Evolutionary conservation across 2,113 vertebrate species (phyloP), one percentile per base, ranked within the genome.

Genomic region (Murina feae): DNA sequence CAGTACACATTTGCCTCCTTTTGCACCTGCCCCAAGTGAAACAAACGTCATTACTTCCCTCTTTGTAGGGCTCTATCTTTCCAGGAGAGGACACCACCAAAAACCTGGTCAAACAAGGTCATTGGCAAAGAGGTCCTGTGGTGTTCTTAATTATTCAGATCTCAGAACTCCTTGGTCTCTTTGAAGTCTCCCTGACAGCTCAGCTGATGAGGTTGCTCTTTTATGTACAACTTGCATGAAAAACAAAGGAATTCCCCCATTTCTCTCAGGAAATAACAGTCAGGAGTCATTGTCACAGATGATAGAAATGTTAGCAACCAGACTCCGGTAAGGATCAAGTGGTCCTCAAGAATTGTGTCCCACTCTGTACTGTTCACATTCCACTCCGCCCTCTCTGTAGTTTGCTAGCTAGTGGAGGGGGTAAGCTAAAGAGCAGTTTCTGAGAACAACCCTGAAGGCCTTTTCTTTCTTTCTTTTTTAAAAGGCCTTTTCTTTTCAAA

Each of bases 191-290:
- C 63, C 32, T 69, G 32, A 51, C 35, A 53, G 16, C 51, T 83
- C 63, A 79, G 71, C 76, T 79, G 72, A 81, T 82, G 42, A 93
- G 42, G 44, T 13, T 49, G 25, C 51, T 83, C 13, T 28, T 44
- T 74, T 72, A 53, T 60, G 7, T 30, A 72, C 28, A 63, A 51
- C 37, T 79, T 90, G 13, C 12, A 8, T 44, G 53, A 69, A 80
- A 84, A 84, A 55, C 51, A 76, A 83, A 89, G 66, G 65, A 65
- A 75, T 58, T 89, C 76, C 95, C 93, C 80, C 66, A 88, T 97
- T 97, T 97, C 95, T 97, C 23, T 74, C 47, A 89, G 97, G 96
- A 97, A 97, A 96, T 13, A 35, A 97, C 93, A 96, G 97, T 97
- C 96, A 95, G 95, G 97, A 97, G 97, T 97, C 97, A 37, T 93